Base-by-base conservation (phyloP, 2,888 invertebrate genomes). In the Ochlodes sylvanus region DNA sequence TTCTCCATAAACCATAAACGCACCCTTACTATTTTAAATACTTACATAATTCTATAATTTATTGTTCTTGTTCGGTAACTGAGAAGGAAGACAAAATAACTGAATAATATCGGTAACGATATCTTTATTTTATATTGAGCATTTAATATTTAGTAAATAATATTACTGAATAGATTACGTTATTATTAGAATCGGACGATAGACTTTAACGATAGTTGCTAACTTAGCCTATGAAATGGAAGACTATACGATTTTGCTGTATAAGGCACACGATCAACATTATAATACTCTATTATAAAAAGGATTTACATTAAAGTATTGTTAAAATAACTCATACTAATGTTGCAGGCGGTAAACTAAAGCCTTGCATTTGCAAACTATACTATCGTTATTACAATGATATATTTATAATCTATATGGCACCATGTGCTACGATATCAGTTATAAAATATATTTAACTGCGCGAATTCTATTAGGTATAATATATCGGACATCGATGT, bases 231-330 rank as follows among this genome's bases (percentile, higher is more conserved):
- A 66, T 54, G 9, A 62, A 75, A 77, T 84, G 92, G 92, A 93
- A 93, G 92, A 92, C 92, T 80, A 83, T 77, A 85, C 73, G 90
- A 92, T 89, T 90, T 90, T 92, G 92, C 81, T 92, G 92, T 86
- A 78, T 87, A 92, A 93, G 92, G 92, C 92, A 92, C 92, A 76
- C 75, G 68, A 73, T 47, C 17, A 74, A 73, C 38, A 75, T 73
- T 71, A 72, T 58, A 66, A 69, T 58, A 15, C 61, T 67, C 56
- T 32, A 55, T 15, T 44, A 14, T 55, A 52, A 19, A 41, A 19
- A 41, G 34, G 44, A 0, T 41, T 21, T 42, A 63, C 32, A 32
- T 21, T 57, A 15, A 27, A 15, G 27, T 47, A 54, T 27, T 12
- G 42, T 63, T 55, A 27, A 15, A 42, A 17, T 47, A 57, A 50